Conservation (phyloP, 2,113 vertebrate species). For the Caloenas nicobarica region DNA sequence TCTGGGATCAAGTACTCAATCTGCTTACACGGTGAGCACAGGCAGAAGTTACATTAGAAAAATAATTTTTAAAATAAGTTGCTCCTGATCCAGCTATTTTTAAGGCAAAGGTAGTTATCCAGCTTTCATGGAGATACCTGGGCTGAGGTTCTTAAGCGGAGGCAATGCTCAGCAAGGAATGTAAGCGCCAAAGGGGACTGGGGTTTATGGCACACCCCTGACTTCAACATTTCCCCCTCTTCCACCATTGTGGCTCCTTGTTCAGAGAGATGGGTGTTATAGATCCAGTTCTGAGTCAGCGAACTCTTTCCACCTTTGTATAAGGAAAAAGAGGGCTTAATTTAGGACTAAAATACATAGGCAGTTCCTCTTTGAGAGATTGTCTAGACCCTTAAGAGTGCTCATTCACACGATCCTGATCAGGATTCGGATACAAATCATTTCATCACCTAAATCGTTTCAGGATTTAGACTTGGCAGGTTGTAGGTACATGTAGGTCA, state of each 20-base stretch:
- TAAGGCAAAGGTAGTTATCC: neutral
- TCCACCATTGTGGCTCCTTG: neutral
- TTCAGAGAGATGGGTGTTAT: neutral
- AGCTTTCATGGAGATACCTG: neutral
- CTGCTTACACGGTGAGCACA: neutral
- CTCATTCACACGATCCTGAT: neutral
- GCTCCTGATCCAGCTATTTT: neutral
- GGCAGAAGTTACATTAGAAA: neutral
- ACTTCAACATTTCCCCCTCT: neutral
- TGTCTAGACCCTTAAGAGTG: neutral
- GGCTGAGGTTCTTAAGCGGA: neutral
- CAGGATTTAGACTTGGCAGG: neutral
- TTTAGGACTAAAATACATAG: neutral
- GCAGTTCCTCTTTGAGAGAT: neutral
- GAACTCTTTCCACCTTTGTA: neutral
- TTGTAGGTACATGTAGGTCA: neutral
- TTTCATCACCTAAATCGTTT: neutral
- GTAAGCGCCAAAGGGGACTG: neutral
- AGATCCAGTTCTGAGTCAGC: neutral
- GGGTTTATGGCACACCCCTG: neutral
- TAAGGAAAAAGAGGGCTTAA: neutral
- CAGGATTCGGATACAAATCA: neutral
- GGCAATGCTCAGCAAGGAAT: neutral
- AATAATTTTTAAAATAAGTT: neutral
- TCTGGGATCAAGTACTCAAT: neutral